Evolutionary conservation across 2,113 vertebrate genomes (phyloP), one percentile per base, ranked within the genome.

Genomic region (Tor tambroides): DNA sequence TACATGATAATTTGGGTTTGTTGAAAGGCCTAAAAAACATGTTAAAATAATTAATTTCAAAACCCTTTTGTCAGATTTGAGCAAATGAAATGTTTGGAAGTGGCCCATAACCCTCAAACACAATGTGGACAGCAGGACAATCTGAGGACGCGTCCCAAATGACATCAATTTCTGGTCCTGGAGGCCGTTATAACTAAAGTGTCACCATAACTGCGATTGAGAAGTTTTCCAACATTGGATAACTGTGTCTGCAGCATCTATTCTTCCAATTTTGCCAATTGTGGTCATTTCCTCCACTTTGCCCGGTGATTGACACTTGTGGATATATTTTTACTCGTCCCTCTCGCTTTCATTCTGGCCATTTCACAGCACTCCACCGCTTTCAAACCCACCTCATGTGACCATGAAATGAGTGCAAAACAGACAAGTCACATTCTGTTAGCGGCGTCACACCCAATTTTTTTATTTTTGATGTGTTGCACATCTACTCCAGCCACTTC

Each of bases 401-500:
- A 71, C 17, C 32, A 11, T 19, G 15, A 69, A 32, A 17, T 7
- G 14, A 69, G 65, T 35, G 71, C 23, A 15, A 28, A 28, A 65
- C 63, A 65, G 26, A 67, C 28, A 0, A 46, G 38, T 75, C 72
- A 46, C 1, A 74, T 26, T 1, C 5, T 8, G 12, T 32, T 30
- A 67, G 63, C 26, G 63, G 23, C 5, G 63, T 12, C 28, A 67
- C 14, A 0, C 26, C 59, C 59, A 0, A 5, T 65, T 6, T 35
- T 51, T 35, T 10, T 8, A n/a, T 71, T 71, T 71, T 21, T 9
- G 6, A 69, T 15, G 4, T 38, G 19, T 72, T 23, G 69, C 35
- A 72, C 69, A 72, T 72, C 69, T 38, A 41, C 35, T 74, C 69
- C 21, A 74, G 69, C 69, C 69, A 41, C 69, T 72, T 71, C 54